Evolutionary conservation across 2,888 invertebrate species (phyloP).

Genomic region (Metalampra italica): DNA sequence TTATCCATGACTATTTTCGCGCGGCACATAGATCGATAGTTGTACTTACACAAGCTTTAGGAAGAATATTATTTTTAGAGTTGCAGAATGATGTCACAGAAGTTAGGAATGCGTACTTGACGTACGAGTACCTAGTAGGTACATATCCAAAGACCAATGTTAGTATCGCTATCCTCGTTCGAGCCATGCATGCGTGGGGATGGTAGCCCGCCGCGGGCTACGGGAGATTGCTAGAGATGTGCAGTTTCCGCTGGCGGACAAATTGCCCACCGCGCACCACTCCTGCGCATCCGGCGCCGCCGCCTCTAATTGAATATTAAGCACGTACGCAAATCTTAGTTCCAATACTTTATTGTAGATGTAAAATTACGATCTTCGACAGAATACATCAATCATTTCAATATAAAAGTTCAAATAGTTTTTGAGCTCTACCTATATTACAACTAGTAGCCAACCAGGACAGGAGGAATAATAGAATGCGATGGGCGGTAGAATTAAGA

Average conservation of each 20-base stretch:
- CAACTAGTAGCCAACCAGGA: no score
- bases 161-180: no score
- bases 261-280: slow-evolving; percentile 37
- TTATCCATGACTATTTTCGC: slow-evolving; percentile 48
- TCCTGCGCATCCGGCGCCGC: slow-evolving; percentile 39
- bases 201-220: slow-evolving; percentile 29
- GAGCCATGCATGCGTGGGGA: slow-evolving; percentile 6
- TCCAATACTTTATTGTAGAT: slow-evolving; percentile 24
- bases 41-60: no score
- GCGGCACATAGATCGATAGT: slow-evolving; percentile 28
- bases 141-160: no score
- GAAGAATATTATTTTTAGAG: no score
- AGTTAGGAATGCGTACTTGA: no score
- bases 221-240: slow-evolving; percentile 52
- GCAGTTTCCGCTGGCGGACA: slow-evolving; percentile 58
- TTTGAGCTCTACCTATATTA: background rate
- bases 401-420: background rate
- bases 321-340: slow-evolving; percentile 30
- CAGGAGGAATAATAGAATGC: background rate
- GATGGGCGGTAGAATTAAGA: background rate
- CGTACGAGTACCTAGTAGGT: no score
- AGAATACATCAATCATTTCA: slow-evolving; percentile 23
- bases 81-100: no score
- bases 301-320: slow-evolving; percentile 50
- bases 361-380: slow-evolving; percentile 23